A percentile compares a stretch with the other conserved stretches of the same genome.
Conservation (phyloP, 92 coral and sea anemone genomes). For the Anthopleura xanthogrammica region DNA sequence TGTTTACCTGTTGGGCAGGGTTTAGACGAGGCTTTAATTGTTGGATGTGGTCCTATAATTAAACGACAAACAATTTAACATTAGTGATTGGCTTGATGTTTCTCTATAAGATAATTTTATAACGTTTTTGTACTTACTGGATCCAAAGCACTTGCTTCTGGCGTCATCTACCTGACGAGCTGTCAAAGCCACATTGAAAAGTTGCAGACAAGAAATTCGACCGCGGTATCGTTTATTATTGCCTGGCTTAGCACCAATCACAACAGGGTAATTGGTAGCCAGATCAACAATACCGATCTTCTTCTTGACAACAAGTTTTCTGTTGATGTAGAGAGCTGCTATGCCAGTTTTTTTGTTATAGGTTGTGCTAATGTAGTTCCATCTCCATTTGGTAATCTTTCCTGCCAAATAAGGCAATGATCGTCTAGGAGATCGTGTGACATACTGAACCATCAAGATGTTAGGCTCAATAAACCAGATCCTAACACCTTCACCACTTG, state of each 20-base stretch:
- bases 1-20: conserved; percentile 39
- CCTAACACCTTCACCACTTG: conserved; percentile 53
- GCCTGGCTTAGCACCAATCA: conserved; percentile 66
- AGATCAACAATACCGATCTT: conserved; percentile 45
- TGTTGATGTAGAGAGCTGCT: conserved; percentile 71
- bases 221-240: conserved; percentile 57
- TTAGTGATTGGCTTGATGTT: neutral
- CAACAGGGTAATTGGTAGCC: conserved; percentile 68
- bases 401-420: conserved; percentile 56
- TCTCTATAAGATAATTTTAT: neutral
- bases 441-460: conserved; percentile 66
- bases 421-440: conserved; percentile 47
- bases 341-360: conserved; percentile 71
- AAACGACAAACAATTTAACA: neutral
- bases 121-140: conserved; percentile 16
- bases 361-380: conserved; percentile 82
- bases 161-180: conserved; percentile 33
- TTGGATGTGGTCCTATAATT: conserved; percentile 37
- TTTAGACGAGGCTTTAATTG: conserved; percentile 24
- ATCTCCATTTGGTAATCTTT: conserved; percentile 53
- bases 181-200: conserved; percentile 56
- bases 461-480: conserved; percentile 68
- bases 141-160: conserved; percentile 41
- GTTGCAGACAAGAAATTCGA: conserved; percentile 61
- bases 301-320: conserved; percentile 33